phyloP scores from a whole-genome alignment of 2,888 invertebrate genomes.

The Odiellus spinosus region DNA sequence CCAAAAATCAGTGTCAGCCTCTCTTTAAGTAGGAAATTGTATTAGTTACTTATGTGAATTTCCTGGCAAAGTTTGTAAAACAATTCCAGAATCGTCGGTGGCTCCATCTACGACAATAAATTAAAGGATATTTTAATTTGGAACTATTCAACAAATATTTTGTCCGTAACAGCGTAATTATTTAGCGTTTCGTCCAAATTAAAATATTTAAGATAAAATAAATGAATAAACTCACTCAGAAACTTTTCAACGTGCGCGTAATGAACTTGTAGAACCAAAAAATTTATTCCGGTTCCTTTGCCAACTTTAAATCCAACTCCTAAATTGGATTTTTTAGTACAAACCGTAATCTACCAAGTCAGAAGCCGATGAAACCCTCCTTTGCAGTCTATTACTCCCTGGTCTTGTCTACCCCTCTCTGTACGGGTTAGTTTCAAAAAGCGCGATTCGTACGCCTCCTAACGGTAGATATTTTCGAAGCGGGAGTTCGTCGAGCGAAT shows the following conservation, averaged over 20 bases:
- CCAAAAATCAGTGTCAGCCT: no score
- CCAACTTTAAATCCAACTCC: constrained; percentile 86
- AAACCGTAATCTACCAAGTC: no score
- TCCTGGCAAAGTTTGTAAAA: constrained; percentile 38
- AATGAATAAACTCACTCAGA: constrained; percentile 34
- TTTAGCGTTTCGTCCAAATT: background rate
- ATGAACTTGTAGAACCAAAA: constrained; percentile 85
- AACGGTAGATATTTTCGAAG: no score
- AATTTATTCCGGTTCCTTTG: constrained; percentile 62
- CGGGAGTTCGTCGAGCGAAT: no score
- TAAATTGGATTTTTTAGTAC: constrained; percentile 20
- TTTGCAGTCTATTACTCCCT: no score
- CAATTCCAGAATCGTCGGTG: constrained; percentile 69
- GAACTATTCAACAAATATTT: no score
- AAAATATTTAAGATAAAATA: background rate
- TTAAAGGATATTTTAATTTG: no score
- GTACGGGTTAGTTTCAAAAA: no score
- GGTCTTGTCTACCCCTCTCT: no score
- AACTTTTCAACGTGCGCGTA: constrained; percentile 51
- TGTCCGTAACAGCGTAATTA: background rate
- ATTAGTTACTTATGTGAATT: constrained; percentile 10
- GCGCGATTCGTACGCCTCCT: no score
- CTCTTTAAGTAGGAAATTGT: no score
- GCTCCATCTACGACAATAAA: constrained; percentile 40
- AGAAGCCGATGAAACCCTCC: no score